phyloP scores from a whole-genome alignment of 2,113 vertebrate species.

The Muntiacus reevesi region DNA sequence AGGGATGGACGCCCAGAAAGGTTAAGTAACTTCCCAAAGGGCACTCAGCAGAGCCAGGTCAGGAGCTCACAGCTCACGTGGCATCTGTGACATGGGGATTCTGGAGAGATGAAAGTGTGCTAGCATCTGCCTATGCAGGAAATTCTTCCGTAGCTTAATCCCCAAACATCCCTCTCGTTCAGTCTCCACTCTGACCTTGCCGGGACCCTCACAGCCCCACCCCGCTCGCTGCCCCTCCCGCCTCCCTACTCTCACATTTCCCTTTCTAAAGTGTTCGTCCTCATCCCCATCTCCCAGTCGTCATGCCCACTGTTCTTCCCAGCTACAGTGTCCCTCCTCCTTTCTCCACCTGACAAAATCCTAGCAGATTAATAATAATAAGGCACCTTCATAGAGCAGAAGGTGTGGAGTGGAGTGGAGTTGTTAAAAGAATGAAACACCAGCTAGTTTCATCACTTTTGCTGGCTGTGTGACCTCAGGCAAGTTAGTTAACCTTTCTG shows the following conservation, averaged over 20 bases:
- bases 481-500: neutral
- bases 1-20: neutral
- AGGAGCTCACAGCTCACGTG: neutral
- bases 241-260: neutral
- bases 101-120: neutral
- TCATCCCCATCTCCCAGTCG: neutral
- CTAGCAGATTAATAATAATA: neutral
- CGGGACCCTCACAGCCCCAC: neutral
- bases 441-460: neutral
- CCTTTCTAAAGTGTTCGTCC: neutral
- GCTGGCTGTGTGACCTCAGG: neutral
- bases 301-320: neutral
- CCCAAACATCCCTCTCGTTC: neutral
- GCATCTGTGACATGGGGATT: neutral
- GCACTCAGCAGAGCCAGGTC: neutral
- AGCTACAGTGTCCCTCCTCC: neutral
- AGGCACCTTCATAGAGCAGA: neutral
- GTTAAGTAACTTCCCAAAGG: neutral
- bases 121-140: neutral
- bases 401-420: neutral
- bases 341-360: neutral
- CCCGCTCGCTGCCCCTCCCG: accelerated
- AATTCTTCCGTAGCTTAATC: neutral
- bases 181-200: neutral
- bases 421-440: neutral